A percentile compares a stretch with the other conserved stretches of the same genome.
Evolutionary conservation across 2,113 vertebrate genomes (phyloP).

Genomic region (Phaethornis superciliosus): DNA sequence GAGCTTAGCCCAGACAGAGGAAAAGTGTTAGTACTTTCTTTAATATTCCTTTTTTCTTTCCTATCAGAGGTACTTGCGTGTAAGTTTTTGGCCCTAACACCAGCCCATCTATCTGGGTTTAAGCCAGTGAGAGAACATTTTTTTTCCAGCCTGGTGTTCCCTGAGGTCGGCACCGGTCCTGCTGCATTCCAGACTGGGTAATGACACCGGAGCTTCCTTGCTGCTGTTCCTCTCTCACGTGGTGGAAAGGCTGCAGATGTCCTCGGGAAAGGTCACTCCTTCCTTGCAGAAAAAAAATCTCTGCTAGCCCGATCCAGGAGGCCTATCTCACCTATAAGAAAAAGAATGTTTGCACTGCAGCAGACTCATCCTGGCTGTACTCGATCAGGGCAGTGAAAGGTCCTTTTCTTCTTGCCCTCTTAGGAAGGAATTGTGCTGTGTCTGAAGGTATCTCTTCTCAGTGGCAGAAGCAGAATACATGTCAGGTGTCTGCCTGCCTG

Average conservation of each 20-base stretch:
- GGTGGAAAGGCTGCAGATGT: conserved; percentile 36
- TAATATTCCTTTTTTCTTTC: neutral
- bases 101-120: neutral
- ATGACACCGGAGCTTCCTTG: conserved; percentile 65
- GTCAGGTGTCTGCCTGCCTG: neutral
- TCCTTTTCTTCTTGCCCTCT: neutral
- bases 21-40: neutral
- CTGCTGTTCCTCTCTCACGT: conserved; percentile 36
- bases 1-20: neutral
- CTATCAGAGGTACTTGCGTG: neutral
- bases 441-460: neutral
- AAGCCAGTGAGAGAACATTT: neutral
- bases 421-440: neutral
- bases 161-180: neutral
- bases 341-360: neutral
- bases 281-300: neutral
- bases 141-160: neutral
- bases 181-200: conserved; percentile 76
- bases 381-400: neutral
- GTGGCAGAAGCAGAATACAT: neutral
- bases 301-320: neutral
- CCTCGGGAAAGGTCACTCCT: conserved; percentile 58
- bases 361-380: neutral
- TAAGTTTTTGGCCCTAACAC: neutral
- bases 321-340: neutral